A percentile compares a stretch with the other conserved stretches of the same genome.
Evolutionary conservation across 2,113 vertebrate genomes (phyloP).

Genomic region (Lagopus leucura): DNA sequence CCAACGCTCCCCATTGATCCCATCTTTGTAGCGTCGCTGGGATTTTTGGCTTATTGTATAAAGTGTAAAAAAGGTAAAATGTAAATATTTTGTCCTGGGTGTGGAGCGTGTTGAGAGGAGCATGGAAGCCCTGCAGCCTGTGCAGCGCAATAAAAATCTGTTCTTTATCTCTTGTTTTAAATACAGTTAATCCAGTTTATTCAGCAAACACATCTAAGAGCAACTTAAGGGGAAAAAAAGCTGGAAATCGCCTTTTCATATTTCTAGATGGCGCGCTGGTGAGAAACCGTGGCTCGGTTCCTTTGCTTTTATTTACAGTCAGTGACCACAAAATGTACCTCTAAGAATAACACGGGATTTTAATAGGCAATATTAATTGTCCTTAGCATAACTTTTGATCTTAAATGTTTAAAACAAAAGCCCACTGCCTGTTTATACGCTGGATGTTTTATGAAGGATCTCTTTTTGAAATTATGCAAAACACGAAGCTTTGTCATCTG

Average conservation of each 20-base stretch:
- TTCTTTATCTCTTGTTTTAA: conserved; percentile 72
- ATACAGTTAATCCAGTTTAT: conserved; percentile 76
- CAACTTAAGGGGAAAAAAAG: conserved; percentile 41
- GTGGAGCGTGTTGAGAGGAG: conserved; percentile 8
- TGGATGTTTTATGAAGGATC: conserved; percentile 53
- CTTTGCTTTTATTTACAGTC: conserved; percentile 66
- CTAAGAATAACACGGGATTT: conserved; percentile 71
- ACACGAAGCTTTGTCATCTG: conserved; percentile 55
- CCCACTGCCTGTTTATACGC: conserved; percentile 41
- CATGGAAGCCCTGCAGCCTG: conserved; percentile 44
- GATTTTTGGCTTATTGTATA: conserved; percentile 38
- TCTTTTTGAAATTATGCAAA: conserved; percentile 68
- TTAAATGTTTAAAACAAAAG: conserved; percentile 73
- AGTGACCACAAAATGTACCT: conserved; percentile 59
- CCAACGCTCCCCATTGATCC: neutral
- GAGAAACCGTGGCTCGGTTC: conserved; percentile 51
- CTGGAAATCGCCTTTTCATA: conserved; percentile 43
- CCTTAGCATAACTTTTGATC: conserved; percentile 58
- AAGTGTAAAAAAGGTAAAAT: conserved; percentile 6
- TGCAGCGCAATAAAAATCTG: conserved; percentile 56
- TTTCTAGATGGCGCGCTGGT: conserved; percentile 34
- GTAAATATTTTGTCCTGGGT: conserved; percentile 18
- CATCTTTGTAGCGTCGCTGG: neutral
- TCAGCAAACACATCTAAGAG: conserved; percentile 70
- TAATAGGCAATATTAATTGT: conserved; percentile 70